Evolutionary conservation across 2,797 vertebrate species (phyloP).

Genomic region (Notoglanidium macrostoma): DNA sequence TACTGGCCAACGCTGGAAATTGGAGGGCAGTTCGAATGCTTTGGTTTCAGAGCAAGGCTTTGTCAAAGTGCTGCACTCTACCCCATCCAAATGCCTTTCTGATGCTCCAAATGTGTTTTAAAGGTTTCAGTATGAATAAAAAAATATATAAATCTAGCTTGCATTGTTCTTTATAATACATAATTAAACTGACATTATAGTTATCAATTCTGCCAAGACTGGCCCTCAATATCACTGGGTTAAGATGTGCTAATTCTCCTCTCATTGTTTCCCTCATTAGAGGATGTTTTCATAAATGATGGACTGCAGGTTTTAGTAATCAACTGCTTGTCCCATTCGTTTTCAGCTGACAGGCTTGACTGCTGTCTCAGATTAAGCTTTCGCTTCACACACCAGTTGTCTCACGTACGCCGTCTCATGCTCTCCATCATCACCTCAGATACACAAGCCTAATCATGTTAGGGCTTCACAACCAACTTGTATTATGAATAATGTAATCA

Average conservation of each 20-base stretch:
- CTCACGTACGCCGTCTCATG: not conserved
- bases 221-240: not conserved
- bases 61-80: not conserved
- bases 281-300: slow-evolving; percentile 6
- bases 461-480: not conserved
- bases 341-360: slow-evolving; percentile 11
- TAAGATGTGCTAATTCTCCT: not conserved
- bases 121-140: slow-evolving; percentile 40
- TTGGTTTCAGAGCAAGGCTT: not conserved
- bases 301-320: not conserved
- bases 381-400: not conserved
- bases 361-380: slow-evolving; percentile 5
- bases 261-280: not conserved
- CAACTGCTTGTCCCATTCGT: slow-evolving; percentile 4
- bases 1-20: not conserved
- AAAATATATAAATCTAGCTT: not conserved
- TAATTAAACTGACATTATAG: not conserved
- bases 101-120: slow-evolving; percentile 17
- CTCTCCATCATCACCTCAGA: slow-evolving; percentile 14
- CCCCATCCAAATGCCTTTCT: not conserved
- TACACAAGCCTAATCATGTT: not conserved
- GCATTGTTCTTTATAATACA: not conserved
- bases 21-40: not conserved
- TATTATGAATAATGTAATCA: not conserved
- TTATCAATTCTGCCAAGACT: not conserved